Evolutionary conservation across 2,888 invertebrate genomes (phyloP).

Genomic region (Pycnomerus fuliginosus): DNA sequence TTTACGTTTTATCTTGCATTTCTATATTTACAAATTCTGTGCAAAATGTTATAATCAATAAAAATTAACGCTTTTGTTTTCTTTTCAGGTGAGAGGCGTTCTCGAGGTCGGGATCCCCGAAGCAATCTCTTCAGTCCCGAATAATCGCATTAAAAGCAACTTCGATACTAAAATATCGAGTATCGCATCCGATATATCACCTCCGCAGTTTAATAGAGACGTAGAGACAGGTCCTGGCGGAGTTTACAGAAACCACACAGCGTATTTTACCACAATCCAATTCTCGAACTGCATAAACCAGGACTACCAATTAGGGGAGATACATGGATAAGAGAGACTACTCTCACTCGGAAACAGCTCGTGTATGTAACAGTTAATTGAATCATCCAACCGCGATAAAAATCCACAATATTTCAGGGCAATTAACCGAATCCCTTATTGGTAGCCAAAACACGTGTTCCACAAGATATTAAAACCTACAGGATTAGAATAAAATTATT

Average conservation of each 20-base stretch:
- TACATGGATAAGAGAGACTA: slow-evolving; percentile 41
- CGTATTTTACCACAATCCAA: slow-evolving; percentile 54
- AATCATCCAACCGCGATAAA: slow-evolving; percentile 18
- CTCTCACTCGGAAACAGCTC: slow-evolving; percentile 16
- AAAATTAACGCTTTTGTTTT: no score
- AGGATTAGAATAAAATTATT: no score
- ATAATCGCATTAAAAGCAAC: slow-evolving; percentile 43
- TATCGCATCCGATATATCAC: slow-evolving; percentile 49
- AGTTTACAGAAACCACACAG: slow-evolving; percentile 52
- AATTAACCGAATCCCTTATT: slow-evolving; percentile 53
- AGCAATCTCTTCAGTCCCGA: slow-evolving; percentile 41
- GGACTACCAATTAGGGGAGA: slow-evolving; percentile 52
- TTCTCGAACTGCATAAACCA: slow-evolving; percentile 53
- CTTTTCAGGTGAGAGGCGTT: no score
- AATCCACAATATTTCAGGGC: slow-evolving; percentile 24
- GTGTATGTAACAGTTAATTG: slow-evolving; percentile 29
- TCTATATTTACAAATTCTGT: no score
- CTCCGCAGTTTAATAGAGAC: slow-evolving; percentile 50
- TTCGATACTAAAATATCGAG: slow-evolving; percentile 38
- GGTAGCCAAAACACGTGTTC: slow-evolving; percentile 51
- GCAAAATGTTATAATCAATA: no score
- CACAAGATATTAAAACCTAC: slow-evolving; percentile 53
- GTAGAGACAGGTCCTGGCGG: slow-evolving; percentile 50
- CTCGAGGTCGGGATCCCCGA: no score
- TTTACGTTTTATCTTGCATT: no score